phyloP scores from a whole-genome alignment of 2,113 vertebrate species.

The Engystomops pustulosus region DNA sequence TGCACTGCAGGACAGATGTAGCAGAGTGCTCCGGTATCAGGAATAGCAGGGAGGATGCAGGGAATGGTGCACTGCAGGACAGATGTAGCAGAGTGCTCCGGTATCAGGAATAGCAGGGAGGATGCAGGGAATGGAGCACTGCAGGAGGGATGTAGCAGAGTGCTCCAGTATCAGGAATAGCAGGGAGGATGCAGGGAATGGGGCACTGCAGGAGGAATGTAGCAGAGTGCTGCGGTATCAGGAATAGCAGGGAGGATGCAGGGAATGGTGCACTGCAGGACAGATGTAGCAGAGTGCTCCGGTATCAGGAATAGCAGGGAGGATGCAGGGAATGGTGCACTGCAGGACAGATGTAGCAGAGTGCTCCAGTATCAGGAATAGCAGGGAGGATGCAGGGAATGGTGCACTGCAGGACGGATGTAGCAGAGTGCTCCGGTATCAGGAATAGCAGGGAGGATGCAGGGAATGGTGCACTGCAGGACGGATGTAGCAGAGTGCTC shows the following conservation, averaged over 20 bases:
- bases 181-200: neutral
- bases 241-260: neutral
- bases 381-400: neutral
- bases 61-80: neutral
- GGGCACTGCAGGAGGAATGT: neutral
- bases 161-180: constrained; percentile 1
- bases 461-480: neutral
- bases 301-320: neutral
- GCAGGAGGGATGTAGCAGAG: too few relatives aligned
- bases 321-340: neutral
- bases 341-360: neutral
- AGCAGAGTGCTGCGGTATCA: neutral
- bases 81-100: neutral
- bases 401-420: too few relatives aligned
- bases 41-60: neutral
- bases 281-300: neutral
- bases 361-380: neutral
- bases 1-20: too few relatives aligned
- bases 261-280: too few relatives aligned
- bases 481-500: neutral
- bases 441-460: neutral
- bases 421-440: neutral
- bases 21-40: neutral
- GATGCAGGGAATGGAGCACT: too few relatives aligned
- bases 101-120: neutral